Percentiles rank a stretch among this genome's conserved stretches.
Evolutionary conservation across 2,888 invertebrate genomes (phyloP).

Genomic region (Sycophila texana): DNA sequence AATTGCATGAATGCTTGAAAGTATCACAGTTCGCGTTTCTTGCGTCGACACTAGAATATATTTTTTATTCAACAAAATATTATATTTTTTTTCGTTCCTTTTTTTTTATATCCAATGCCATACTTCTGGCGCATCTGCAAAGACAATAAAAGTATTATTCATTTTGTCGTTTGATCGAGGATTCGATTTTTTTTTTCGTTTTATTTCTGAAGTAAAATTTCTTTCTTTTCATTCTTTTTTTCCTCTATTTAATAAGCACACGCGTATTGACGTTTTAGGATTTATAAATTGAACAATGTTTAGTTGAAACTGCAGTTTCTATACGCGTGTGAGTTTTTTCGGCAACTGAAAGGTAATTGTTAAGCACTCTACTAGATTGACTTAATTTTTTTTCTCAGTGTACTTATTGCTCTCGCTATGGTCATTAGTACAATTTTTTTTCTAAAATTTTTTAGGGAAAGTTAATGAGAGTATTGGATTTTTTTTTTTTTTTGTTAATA

Average conservation of each 20-base stretch:
- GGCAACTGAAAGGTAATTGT: conserved; percentile 21
- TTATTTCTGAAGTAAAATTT: conserved; percentile 9
- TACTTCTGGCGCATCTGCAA: conserved; percentile 34
- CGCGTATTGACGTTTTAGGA: conserved; percentile 4
- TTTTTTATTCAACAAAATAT: conserved; percentile 37
- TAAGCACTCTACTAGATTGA: conserved; percentile 47
- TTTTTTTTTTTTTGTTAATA: conserved; percentile 15
- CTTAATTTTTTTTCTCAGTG: conserved; percentile 49
- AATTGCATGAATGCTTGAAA: conserved; percentile 67
- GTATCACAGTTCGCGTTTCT: conserved; percentile 72
- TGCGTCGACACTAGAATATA: conserved; percentile 56
- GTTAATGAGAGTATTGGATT: conserved; percentile 39
- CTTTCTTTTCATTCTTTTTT: not conserved
- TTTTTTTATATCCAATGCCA: not conserved
- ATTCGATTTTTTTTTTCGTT: not conserved
- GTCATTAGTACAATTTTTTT: conserved; percentile 54
- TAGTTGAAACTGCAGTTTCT: conserved; percentile 57
- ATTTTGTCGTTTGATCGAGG: conserved; percentile 25
- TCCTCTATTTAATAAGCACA: not conserved
- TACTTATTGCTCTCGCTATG: conserved; percentile 63
- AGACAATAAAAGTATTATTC: conserved; percentile 37
- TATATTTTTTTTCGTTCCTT: not conserved
- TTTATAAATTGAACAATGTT: conserved; percentile 36
- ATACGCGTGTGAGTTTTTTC: conserved; percentile 49
- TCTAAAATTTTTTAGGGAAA: conserved; percentile 62